These are phyloP conservation scores for Diorhabda carinulata DNA, from an alignment of 1,140 invertebrate species.

Conservation along the genomic window DNA sequence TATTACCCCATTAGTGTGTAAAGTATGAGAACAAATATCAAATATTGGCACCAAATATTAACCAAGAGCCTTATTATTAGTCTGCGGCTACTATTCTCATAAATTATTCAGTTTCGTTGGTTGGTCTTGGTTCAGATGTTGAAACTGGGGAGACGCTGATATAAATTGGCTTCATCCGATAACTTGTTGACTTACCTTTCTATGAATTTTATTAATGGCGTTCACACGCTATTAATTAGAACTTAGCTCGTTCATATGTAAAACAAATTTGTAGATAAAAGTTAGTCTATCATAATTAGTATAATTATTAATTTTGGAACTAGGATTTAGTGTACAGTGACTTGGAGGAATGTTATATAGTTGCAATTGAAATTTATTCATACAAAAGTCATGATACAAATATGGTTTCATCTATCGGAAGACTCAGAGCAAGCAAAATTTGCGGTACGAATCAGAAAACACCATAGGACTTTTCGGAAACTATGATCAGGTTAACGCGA, in stretches of 20 bases:
- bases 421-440: too few relatives aligned
- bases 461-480: too few relatives aligned
- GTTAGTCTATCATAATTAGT: too few relatives aligned
- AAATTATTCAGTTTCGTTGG: constrained; percentile 2
- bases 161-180: background rate
- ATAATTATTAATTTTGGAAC: too few relatives aligned
- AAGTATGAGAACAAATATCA: background rate
- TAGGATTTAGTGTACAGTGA: too few relatives aligned
- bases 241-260: background rate
- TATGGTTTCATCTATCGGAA: too few relatives aligned
- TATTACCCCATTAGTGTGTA: background rate
- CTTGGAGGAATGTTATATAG: too few relatives aligned
- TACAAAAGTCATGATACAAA: too few relatives aligned
- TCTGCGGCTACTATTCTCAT: background rate
- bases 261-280: too few relatives aligned
- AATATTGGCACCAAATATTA: constrained; percentile 1
- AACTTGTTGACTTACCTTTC: background rate
- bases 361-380: too few relatives aligned
- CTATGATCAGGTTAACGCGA: too few relatives aligned
- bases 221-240: background rate
- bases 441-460: too few relatives aligned
- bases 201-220: background rate
- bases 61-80: background rate
- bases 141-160: background rate
- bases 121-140: background rate